These are phyloP conservation scores for Bembecia ichneumoniformis DNA, from an alignment of 2,888 invertebrate genomes.

Conservation along the genomic window DNA sequence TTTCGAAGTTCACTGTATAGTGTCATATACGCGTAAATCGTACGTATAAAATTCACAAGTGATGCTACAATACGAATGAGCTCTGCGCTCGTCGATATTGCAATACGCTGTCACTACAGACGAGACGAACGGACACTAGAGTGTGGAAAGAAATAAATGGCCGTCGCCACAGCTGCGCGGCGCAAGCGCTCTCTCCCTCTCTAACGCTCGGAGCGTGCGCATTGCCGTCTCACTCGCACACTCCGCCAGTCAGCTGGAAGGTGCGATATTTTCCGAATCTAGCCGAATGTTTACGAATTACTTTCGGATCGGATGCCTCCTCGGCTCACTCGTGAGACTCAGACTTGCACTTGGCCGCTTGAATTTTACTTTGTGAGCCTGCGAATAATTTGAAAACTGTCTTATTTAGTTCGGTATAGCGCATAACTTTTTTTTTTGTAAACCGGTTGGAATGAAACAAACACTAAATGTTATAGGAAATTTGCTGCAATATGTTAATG, in stretches of 20 bases:
- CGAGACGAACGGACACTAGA: conserved; percentile 38
- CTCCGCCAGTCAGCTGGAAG: conserved; percentile 65
- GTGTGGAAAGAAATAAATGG: conserved; percentile 67
- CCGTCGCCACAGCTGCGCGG: conserved; percentile 51
- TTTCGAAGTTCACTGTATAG: conserved; percentile 25
- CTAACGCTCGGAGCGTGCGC: conserved; percentile 16
- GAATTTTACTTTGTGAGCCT: not conserved
- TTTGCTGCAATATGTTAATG: no score
- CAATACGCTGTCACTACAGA: conserved; percentile 61
- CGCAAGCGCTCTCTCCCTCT: conserved; percentile 31
- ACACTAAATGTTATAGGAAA: no score
- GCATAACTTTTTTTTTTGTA: no score
- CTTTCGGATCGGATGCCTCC: conserved; percentile 36
- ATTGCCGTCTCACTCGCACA: conserved; percentile 36
- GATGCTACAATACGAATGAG: conserved; percentile 41
- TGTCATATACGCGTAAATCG: conserved; percentile 43
- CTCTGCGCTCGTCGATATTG: conserved; percentile 34
- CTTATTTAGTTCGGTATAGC: no score
- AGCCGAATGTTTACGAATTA: conserved; percentile 53
- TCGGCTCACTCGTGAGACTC: no score
- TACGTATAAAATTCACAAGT: conserved; percentile 55
- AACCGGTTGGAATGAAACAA: no score
- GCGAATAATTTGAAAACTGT: not conserved
- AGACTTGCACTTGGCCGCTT: not conserved
- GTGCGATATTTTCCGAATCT: conserved; percentile 47